These are phyloP conservation scores for Nanorana parkeri DNA, from an alignment of 2,113 vertebrate genomes.

Conservation along the genomic window DNA sequence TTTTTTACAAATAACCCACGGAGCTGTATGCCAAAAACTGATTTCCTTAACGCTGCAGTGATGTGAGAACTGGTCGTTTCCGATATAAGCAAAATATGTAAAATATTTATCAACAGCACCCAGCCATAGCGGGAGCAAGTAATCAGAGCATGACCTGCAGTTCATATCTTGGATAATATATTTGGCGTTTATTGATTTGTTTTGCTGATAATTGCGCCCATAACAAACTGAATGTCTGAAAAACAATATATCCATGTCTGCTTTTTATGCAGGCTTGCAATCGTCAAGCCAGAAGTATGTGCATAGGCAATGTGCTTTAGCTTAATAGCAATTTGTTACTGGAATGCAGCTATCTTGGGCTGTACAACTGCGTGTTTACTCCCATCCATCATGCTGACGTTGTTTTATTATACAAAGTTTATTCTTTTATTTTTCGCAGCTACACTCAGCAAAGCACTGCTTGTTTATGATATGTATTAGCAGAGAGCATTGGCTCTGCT, in stretches of 20 bases:
- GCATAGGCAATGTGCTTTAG: conserved; percentile 54
- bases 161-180: conserved; percentile 49
- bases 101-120: conserved; percentile 47
- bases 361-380: conserved; percentile 32
- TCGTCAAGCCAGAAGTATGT: conserved; percentile 47
- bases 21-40: neutral
- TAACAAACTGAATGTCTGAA: conserved; percentile 55
- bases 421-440: conserved; percentile 55
- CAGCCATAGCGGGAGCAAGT: conserved; percentile 31
- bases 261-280: conserved; percentile 52
- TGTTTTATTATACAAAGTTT: conserved; percentile 58
- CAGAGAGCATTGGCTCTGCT: conserved; percentile 41
- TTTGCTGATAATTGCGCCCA: conserved; percentile 56
- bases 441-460: conserved; percentile 43
- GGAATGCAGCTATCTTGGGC: conserved; percentile 54
- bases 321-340: conserved; percentile 58
- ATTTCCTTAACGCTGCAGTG: conserved; percentile 9
- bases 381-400: conserved; percentile 52
- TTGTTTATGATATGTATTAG: conserved; percentile 58
- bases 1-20: neutral
- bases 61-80: conserved; percentile 19
- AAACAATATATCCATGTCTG: conserved; percentile 54
- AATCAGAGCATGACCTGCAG: conserved; percentile 52
- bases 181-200: conserved; percentile 55
- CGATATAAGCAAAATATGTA: conserved; percentile 51